These are phyloP conservation scores for Melinaea marsaeus DNA, from an alignment of 2,888 invertebrate genomes.

Conservation along the genomic window DNA sequence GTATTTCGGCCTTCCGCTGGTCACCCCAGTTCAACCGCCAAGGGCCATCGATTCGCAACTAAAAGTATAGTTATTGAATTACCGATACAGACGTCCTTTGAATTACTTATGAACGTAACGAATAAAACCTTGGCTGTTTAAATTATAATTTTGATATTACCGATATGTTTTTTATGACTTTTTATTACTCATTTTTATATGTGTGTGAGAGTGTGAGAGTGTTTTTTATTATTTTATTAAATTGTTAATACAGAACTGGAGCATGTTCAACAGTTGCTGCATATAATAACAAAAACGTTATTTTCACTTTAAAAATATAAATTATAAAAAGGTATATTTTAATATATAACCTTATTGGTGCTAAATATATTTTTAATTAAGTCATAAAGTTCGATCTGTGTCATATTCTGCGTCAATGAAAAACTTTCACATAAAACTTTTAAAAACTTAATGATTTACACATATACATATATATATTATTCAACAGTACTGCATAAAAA, in stretches of 20 bases:
- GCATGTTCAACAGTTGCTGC: constrained; percentile 1
- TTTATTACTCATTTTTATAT: not conserved
- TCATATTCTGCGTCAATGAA: constrained; percentile 20
- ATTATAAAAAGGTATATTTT: not conserved
- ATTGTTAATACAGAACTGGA: not conserved
- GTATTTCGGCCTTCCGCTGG: constrained; percentile 56
- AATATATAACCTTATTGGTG: constrained; percentile 14
- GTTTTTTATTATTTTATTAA: constrained; percentile 1
- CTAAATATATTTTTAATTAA: constrained; percentile 10
- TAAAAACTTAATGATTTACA: constrained; percentile 22
- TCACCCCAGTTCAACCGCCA: constrained; percentile 49
- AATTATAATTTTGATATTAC: no score
- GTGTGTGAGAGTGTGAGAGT: constrained; percentile 7
- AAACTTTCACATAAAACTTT: constrained; percentile 30
- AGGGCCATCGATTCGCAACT: constrained; percentile 70
- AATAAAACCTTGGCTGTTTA: no score
- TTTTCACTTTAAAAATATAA: not conserved
- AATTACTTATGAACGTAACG: no score
- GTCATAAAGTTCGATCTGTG: constrained; percentile 12
- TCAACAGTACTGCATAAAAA: not conserved
- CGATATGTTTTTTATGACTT: not conserved
- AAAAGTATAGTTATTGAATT: constrained; percentile 23
- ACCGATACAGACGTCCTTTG: no score
- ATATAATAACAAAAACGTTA: constrained; percentile 4
- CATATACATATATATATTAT: no score